Evolutionary conservation across 1,140 invertebrate genomes (phyloP).

Genomic region (Geopemphigus sp.): DNA sequence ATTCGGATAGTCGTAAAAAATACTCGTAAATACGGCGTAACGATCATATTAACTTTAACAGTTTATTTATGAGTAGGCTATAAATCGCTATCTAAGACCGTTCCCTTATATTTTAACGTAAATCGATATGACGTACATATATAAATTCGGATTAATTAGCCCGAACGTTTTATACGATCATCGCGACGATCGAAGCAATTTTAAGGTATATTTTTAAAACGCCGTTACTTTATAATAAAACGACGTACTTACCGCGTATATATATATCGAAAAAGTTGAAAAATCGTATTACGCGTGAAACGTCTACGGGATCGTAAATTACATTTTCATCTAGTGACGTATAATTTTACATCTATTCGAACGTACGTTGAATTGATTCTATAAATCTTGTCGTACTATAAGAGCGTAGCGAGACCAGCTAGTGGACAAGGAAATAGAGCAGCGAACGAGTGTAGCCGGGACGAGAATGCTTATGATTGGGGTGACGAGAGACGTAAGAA

Average conservation of each 20-base stretch:
- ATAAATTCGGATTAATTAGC: neutral
- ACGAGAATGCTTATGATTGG: no score
- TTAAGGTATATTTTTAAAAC: neutral
- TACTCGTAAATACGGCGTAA: conserved; percentile 13
- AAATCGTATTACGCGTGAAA: neutral
- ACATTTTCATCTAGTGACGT: neutral
- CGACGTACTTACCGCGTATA: no score
- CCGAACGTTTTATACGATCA: neutral
- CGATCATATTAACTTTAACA: neutral
- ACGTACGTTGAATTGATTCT: no score
- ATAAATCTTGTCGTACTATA: no score
- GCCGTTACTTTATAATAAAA: neutral
- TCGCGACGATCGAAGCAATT: neutral
- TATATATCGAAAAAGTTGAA: neutral
- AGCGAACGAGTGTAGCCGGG: no score
- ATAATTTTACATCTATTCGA: neutral
- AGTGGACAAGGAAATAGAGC: no score
- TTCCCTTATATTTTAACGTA: neutral
- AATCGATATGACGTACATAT: neutral
- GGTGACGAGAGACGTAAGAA: no score
- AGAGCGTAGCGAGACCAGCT: no score
- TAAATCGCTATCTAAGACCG: neutral
- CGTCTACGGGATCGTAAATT: neutral
- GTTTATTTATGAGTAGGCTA: conserved; percentile 3
- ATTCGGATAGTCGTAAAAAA: neutral